These are phyloP conservation scores for Pygocentrus nattereri DNA, from an alignment of 2,797 vertebrate genomes.

Conservation along the genomic window DNA sequence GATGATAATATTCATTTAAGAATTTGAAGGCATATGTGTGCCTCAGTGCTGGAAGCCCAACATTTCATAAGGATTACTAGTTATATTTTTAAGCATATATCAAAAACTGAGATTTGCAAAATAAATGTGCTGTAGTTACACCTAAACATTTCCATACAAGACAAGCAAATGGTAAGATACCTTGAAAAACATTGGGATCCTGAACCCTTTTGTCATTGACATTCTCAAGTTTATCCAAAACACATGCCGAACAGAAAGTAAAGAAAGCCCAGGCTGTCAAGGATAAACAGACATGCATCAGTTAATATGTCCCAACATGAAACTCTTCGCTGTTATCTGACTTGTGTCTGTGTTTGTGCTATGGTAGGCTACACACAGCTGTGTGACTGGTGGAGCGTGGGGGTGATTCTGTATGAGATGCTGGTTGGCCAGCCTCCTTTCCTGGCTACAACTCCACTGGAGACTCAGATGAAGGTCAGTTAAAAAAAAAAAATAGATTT, in stretches of 20 bases:
- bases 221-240: not conserved
- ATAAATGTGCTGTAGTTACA: too few species aligned
- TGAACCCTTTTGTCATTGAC: not conserved
- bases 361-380: conserved; percentile 93
- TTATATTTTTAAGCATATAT: too few species aligned
- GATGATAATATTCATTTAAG: too few species aligned
- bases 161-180: not conserved
- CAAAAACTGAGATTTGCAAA: too few species aligned
- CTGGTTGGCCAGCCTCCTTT: conserved; percentile 97
- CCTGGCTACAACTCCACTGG: conserved; percentile 92
- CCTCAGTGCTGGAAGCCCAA: too few species aligned
- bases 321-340: not conserved
- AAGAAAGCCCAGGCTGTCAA: too few species aligned
- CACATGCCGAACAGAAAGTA: not conserved
- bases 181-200: not conserved
- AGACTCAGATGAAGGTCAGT: conserved; percentile 95
- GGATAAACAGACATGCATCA: not conserved
- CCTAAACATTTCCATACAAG: not conserved
- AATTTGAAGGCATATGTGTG: not conserved
- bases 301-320: not conserved
- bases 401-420: conserved; percentile 98
- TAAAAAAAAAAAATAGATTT: too few species aligned
- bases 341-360: not conserved
- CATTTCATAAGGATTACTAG: too few species aligned
- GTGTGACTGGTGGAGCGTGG: conserved; percentile 99